Evolutionary conservation across 2,797 vertebrate genomes (phyloP).

Genomic region (Molossus molossus): DNA sequence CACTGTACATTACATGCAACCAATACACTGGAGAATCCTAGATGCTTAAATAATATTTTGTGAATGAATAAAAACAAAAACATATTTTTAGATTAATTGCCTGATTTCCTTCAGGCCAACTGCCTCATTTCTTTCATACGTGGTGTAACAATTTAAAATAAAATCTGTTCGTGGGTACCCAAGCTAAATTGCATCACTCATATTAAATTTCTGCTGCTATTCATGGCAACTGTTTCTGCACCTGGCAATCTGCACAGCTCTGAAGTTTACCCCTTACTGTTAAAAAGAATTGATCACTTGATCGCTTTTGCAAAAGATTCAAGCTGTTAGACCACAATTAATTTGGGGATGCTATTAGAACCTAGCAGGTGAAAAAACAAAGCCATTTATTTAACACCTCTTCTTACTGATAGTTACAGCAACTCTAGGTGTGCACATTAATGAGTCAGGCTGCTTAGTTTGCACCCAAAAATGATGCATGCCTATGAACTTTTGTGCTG

Average conservation of each 20-base stretch:
- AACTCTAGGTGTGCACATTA: conserved; percentile 60
- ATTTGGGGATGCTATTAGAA: conserved; percentile 78
- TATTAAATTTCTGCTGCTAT: conserved; percentile 58
- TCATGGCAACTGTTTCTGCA: conserved; percentile 59
- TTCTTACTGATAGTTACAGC: conserved; percentile 73
- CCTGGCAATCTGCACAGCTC: conserved; percentile 58
- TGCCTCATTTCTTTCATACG: conserved; percentile 44
- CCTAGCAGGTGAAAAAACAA: conserved; percentile 72
- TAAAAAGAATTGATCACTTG: conserved; percentile 83
- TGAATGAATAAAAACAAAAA: conserved; percentile 67
- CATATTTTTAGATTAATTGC: conserved; percentile 32
- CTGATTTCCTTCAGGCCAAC: neutral
- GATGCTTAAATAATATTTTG: conserved; percentile 52
- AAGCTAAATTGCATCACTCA: conserved; percentile 46
- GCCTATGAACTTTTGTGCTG: conserved; percentile 55
- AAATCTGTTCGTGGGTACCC: neutral
- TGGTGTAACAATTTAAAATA: conserved; percentile 47
- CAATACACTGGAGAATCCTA: neutral
- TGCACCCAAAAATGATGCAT: conserved; percentile 69
- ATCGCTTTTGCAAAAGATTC: conserved; percentile 73
- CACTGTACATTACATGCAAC: neutral
- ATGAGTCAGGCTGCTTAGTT: conserved; percentile 57
- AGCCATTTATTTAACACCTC: conserved; percentile 73
- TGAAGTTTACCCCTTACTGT: conserved; percentile 69
- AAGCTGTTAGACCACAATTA: conserved; percentile 76